Conservation (phyloP, 2,797 vertebrate species). For the Cygnus olor region DNA sequence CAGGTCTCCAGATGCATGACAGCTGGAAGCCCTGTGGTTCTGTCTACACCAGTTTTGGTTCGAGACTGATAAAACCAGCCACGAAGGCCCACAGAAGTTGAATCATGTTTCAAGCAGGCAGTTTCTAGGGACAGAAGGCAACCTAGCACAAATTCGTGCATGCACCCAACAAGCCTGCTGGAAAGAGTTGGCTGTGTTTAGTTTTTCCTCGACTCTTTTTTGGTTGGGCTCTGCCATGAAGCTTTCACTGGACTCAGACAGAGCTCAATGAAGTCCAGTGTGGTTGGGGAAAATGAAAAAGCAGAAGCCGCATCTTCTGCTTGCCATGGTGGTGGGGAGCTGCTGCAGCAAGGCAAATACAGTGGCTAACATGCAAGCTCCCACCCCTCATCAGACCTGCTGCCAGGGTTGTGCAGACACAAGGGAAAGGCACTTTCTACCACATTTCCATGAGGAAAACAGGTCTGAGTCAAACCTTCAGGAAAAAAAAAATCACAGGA, state of each 20-base stretch:
- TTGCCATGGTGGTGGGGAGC: accelerated
- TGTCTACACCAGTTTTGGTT: neutral
- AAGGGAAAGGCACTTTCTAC: neutral
- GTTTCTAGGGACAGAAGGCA: neutral
- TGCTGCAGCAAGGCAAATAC: neutral
- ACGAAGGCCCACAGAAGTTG: neutral
- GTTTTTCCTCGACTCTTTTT: neutral
- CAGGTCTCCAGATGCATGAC: neutral
- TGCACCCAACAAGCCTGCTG: neutral
- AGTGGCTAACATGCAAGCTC: neutral
- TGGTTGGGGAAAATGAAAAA: neutral
- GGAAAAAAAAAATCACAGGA: neutral
- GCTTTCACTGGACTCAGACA: neutral
- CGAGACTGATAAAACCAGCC: neutral
- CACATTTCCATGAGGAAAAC: neutral
- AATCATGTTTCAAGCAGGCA: neutral
- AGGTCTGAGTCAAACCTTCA: neutral
- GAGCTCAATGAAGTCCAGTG: neutral
- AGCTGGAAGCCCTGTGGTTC: neutral
- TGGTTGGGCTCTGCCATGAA: neutral
- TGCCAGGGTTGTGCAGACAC: neutral
- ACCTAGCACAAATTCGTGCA: neutral
- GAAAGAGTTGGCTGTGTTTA: neutral
- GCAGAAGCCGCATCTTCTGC: neutral
- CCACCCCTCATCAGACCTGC: neutral